phyloP scores from a whole-genome alignment of 2,113 vertebrate species.

The Pygoscelis adeliae region DNA sequence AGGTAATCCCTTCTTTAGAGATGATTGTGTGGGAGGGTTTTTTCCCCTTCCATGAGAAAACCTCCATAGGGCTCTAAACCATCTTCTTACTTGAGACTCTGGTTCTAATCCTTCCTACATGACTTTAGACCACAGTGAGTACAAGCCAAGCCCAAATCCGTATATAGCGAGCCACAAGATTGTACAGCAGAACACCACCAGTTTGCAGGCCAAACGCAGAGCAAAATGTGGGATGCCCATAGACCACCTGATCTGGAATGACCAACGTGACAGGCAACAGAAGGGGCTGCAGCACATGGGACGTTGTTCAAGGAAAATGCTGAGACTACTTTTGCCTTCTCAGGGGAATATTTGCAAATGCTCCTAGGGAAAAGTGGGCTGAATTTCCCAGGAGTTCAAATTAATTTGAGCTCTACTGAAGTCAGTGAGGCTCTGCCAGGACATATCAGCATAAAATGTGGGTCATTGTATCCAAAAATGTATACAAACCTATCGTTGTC shows the following conservation, averaged over 20 bases:
- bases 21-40: neutral
- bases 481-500: neutral
- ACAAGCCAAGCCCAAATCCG: conserved; percentile 54
- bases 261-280: neutral
- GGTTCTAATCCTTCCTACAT: conserved; percentile 26
- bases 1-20: conserved; percentile 25
- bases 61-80: neutral
- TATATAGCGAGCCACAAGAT: conserved; percentile 54
- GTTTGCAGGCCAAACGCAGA: neutral
- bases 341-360: neutral
- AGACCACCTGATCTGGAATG: conserved; percentile 32
- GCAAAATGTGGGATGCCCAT: conserved; percentile 11
- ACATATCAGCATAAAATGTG: neutral
- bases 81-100: neutral
- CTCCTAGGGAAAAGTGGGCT: neutral
- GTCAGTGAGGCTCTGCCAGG: neutral
- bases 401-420: neutral
- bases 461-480: neutral
- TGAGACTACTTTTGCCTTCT: neutral
- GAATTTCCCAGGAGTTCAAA: neutral
- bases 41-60: neutral
- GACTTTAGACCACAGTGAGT: conserved; percentile 40
- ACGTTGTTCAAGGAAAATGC: neutral
- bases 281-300: neutral
- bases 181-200: conserved; percentile 12